phyloP scores from a whole-genome alignment of 2,888 invertebrate species.

The Syrphus vitripennis region DNA sequence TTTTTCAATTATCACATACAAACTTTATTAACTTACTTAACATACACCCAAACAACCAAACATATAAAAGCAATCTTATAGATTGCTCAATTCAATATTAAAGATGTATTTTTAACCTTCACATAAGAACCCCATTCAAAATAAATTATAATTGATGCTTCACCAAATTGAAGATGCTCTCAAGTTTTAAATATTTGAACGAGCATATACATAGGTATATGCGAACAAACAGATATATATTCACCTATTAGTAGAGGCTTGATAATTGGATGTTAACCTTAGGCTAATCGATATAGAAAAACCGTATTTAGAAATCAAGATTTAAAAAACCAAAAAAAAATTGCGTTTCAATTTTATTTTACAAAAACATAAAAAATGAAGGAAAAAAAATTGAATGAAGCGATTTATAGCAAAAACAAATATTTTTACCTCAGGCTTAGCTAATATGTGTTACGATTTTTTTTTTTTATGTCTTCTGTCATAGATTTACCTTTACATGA shows the following conservation, averaged over 20 bases:
- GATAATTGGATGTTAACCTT: not conserved
- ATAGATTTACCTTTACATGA: not conserved
- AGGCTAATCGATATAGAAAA: slow-evolving; percentile 10
- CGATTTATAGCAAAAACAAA: slow-evolving; percentile 40
- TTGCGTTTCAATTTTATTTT: slow-evolving; percentile 62
- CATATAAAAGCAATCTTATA: slow-evolving; percentile 1
- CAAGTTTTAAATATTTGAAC: not conserved
- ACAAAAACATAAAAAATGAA: not conserved
- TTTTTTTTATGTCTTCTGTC: not conserved
- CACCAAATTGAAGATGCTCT: not conserved
- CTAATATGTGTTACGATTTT: not conserved
- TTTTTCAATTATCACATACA: too few species aligned
- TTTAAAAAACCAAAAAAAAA: slow-evolving; percentile 24
- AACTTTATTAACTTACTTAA: too few species aligned
- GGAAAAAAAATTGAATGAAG: slow-evolving; percentile 45
- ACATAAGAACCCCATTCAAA: slow-evolving; percentile 44
- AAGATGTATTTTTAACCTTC: slow-evolving; percentile 5
- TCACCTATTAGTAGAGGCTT: not conserved
- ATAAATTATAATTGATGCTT: not conserved
- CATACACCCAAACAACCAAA: too few species aligned
- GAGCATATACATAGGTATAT: not conserved
- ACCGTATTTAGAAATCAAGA: slow-evolving; percentile 2
- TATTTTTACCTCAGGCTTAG: not conserved
- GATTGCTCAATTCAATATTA: slow-evolving; percentile 48
- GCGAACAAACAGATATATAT: not conserved